Base-by-base conservation (phyloP, 2,797 vertebrate species). In the Ctenopoma multispine region DNA sequence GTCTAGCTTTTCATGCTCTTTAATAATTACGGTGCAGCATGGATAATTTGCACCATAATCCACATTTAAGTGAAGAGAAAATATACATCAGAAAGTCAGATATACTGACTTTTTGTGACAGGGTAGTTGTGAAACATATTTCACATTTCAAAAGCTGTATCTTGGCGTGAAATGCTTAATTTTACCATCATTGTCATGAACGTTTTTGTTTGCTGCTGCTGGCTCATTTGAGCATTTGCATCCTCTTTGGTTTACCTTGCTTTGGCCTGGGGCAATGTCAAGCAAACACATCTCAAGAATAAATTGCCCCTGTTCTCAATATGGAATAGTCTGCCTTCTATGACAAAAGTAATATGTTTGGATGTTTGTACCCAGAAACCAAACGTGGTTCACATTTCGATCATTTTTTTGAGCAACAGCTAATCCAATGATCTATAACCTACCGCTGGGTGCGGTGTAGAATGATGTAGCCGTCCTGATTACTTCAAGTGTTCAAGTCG, bases 341-440 rank as follows among this genome's bases (percentile, higher is more conserved):
- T 73, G 77, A 83, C 83, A 81, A 63, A 81, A 82, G 75, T 72
- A 46, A 87, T 90, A 84, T 81, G 75, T 81, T 83, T 83, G 68
- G 83, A 70, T 76, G 84, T 53, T 56, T 72, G 54, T 69, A 47
- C 29, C 1, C n/a, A 21, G 75, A 53, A 69, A 60, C 23, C 34
- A 40, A 23, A 27, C 34, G 0, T 36, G 43, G 50, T 74, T 78
- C 57, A 71, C 74, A 53, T 81, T 78, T 41, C 54, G 60, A 85
- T 63, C 38, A 13, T 49, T 69, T 29, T 10, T 68, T 61, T 8
- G 10, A 67, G 53, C 61, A 69, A 60, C 73, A 40, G 56, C 40
- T 9, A 53, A 65, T 66, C 53, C 46, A 68, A 48, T 77, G 83
- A 83, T 84, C 59, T 66, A 64, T 69, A 62, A 56, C 60, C 18